Base-by-base conservation (phyloP, 2,888 invertebrate genomes). In the Plagiodera versicolora region DNA sequence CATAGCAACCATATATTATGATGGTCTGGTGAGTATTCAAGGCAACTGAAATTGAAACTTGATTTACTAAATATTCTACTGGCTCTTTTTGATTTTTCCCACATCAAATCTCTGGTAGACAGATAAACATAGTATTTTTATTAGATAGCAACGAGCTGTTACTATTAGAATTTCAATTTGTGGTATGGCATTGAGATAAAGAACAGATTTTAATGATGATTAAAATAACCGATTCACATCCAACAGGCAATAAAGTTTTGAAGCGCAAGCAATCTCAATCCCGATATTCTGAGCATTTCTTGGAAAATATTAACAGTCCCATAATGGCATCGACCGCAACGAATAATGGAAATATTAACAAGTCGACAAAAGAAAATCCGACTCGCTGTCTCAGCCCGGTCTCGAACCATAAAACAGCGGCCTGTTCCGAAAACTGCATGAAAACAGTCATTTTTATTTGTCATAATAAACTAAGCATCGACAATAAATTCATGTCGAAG, bases 391-490 rank as follows among this genome's bases (percentile, higher is more conserved):
- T 62, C 58, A 56, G 56, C 52, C 58, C 56, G 58, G 50, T 60
- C 60, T 60, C 55, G 50, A 55, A 56, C 56, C 55, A 55, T 62
- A 62, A 62, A 62, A 55, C 54, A 35, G 56, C 55, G 56, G 58
- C 56, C 39, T 39, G 14, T 39, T 62, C 55, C 61, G 53, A 63
- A 60, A 57, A 62, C 56, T 64, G 61, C 61, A 61, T 59, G 64
- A 59, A 61, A 64, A 64, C 64, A 60, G 58, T 61, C 55, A 66
- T 61, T 61, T 66, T 66, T 64, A 62, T 64, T 61, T 64, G 61
- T 61, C 63, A 61, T 61, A 64, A 64, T 64, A 64, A 66, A 66
- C 60, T 60, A 57, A 61, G 56, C 61, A 62, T 64, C 61, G 61
- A 64, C 64, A 56, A 64, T 66, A 64, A 62, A 62, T 66, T 64